Base-by-base conservation (phyloP, 1,140 invertebrate genomes). In the Eriosoma lanigerum region DNA sequence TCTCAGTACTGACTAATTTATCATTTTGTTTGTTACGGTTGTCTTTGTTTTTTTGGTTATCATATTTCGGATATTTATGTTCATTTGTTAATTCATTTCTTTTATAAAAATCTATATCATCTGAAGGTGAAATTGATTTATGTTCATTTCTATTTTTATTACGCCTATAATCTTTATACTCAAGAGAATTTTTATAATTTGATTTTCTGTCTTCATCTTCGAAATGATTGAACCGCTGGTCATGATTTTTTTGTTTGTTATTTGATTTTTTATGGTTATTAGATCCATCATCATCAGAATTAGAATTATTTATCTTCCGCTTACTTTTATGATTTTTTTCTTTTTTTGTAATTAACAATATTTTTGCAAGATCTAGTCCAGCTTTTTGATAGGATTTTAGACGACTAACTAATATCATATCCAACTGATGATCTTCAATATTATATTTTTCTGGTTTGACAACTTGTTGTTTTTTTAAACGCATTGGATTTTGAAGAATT, bases 401-500 rank as follows among this genome's bases (percentile, higher is more conserved):
- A 46, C 75, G 75, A n/a, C 75, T 78, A 44, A 78, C 75, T 44
- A 78, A 9, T 38, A 78, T 78, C 56, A 78, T 78, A 62, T 78
- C 75, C 21, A 78, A 48, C 15, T 78, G 75, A 48, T 62, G 75
- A 58, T 78, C 75, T 9, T 78, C 75, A 78, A 78, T 78, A 46
- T 13, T 44, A 29, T 46, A 21, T 78, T 78, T 78, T 46, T 60
- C 32, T n/a, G 17, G 87, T 83, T 96, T 89, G 83, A 95, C 87
- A 84, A 93, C 89, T 84, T 94, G 90, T 1, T 96, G 85, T 86
- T 93, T 91, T 83, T 94, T 94, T 82, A 96, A 87, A 86, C 94
- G 94, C 0, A 96, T 89, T n/a, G 95, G 95, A 89, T 97, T 97
- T 83, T 94, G 92, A 12, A 96, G 85, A 29, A 97, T 86, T 83